Evolutionary conservation across 2,797 vertebrate species (phyloP).

Genomic region (Xenops minutus): DNA sequence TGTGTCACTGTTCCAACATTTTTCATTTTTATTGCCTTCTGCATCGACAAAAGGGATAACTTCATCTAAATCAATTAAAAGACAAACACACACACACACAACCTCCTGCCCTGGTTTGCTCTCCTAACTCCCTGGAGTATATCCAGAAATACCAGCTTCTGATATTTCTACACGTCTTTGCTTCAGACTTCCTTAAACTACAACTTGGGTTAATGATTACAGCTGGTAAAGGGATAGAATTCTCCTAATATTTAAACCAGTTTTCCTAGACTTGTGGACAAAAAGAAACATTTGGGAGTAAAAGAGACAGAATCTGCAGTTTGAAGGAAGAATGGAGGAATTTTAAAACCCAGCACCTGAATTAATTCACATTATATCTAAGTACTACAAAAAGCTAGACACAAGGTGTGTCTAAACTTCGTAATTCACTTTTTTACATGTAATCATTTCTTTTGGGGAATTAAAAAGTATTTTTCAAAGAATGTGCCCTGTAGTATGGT

Average conservation of each 20-base stretch:
- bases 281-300: not conserved
- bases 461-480: not conserved
- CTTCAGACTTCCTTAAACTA: not conserved
- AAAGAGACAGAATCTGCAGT: not conserved
- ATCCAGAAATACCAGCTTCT: not conserved
- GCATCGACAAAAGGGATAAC: not conserved
- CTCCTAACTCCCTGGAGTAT: not conserved
- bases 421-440: not conserved
- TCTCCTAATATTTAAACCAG: not conserved
- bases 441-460: not conserved
- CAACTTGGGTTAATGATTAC: not conserved
- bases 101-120: not conserved
- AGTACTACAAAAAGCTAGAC: not conserved
- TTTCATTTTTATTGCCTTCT: conserved; percentile 5
- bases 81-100: not conserved
- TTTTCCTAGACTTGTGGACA: not conserved
- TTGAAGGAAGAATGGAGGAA: not conserved
- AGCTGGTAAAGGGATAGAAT: not conserved
- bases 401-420: not conserved
- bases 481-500: not conserved
- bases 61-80: not conserved
- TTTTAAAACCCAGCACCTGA: not conserved
- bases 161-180: not conserved
- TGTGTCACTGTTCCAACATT: not conserved
- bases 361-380: not conserved